Evolutionary conservation across 2,113 vertebrate species (phyloP).

Genomic region (Menura novaehollandiae): DNA sequence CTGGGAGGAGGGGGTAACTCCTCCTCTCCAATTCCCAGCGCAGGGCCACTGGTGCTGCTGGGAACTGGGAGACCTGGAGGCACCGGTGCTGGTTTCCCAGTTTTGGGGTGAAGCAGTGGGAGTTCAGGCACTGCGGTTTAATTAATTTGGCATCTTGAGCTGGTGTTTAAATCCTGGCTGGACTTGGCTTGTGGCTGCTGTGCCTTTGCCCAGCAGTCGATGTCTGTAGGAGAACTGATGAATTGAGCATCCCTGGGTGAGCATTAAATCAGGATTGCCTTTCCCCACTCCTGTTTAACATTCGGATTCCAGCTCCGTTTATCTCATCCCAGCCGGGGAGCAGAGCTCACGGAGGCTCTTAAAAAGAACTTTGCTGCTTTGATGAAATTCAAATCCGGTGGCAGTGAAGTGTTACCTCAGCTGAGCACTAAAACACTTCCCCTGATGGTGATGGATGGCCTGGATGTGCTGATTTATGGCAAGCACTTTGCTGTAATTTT

Average conservation of each 20-base stretch:
- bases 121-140: accelerated
- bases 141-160: background rate
- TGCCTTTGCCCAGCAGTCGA: background rate
- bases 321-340: background rate
- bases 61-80: background rate
- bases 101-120: accelerated
- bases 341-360: background rate
- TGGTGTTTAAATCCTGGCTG: background rate
- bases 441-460: background rate
- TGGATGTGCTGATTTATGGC: background rate
- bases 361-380: background rate
- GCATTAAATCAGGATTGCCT: background rate
- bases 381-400: background rate
- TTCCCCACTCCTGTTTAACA: background rate
- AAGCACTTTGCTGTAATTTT: background rate
- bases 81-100: accelerated
- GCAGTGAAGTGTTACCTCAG: background rate
- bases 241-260: accelerated
- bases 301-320: background rate
- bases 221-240: background rate
- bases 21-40: accelerated
- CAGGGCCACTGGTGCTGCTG: background rate
- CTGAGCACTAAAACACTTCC: background rate
- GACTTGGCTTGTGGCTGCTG: background rate
- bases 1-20: accelerated